Percentiles rank a stretch among this genome's conserved stretches.
phyloP scores from a whole-genome alignment of 2,797 vertebrate species.

The Microctenopoma lineatum region DNA sequence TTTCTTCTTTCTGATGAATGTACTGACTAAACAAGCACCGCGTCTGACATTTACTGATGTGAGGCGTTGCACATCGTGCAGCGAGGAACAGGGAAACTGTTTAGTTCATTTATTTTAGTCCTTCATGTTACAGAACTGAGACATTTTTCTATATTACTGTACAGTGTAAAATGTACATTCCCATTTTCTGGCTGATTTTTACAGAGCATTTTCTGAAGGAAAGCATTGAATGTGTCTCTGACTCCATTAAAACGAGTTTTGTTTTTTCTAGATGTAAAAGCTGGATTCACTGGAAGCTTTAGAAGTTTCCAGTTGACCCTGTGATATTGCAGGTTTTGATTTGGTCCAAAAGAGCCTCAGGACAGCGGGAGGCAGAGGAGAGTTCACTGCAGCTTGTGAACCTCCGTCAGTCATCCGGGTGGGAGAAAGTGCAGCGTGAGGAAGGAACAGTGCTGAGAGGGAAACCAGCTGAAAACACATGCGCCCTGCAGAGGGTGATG shows the following conservation, averaged over 20 bases:
- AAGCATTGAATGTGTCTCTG: background rate
- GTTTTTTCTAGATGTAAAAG: background rate
- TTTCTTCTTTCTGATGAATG: constrained; percentile 13
- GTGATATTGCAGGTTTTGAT: constrained; percentile 26
- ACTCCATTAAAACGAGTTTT: background rate
- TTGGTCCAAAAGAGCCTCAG: constrained; percentile 11
- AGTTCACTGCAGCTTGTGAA: constrained; percentile 52
- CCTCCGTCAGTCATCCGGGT: constrained; percentile 45
- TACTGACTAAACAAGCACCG: constrained; percentile 13
- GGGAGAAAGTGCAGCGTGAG: constrained; percentile 31
- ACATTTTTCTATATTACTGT: background rate
- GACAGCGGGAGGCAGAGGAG: constrained; percentile 43
- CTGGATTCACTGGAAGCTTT: background rate
- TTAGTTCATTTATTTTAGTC: background rate
- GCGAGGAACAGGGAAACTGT: background rate
- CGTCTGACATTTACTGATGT: constrained; percentile 39
- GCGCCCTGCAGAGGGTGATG: constrained; percentile 57
- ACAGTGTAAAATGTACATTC: constrained; percentile 1
- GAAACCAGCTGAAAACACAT: constrained; percentile 65
- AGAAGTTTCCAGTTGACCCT: constrained; percentile 12
- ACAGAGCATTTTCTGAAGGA: background rate
- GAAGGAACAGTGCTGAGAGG: constrained; percentile 48
- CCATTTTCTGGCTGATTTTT: background rate
- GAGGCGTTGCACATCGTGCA: background rate
- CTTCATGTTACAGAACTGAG: background rate